Conservation (phyloP, 2,797 vertebrate genomes). For the Periparus ater region DNA sequence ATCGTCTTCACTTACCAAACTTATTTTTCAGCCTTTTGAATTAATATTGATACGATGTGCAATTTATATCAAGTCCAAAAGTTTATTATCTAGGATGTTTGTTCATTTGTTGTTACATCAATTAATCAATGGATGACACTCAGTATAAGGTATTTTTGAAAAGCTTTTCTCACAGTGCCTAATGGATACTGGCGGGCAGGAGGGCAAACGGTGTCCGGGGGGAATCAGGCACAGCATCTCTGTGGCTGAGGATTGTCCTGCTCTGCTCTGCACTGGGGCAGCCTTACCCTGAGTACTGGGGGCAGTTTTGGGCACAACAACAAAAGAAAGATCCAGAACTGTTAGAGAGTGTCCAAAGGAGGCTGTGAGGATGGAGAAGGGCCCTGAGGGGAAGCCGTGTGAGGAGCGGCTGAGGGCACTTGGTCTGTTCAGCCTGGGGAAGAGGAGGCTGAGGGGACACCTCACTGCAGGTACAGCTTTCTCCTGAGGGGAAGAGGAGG, state of each 20-base stretch:
- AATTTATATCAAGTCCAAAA: neutral
- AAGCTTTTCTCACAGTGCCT: neutral
- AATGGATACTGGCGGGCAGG: neutral
- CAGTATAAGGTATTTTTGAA: neutral
- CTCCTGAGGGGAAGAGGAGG: neutral
- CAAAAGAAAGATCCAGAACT: fast-evolving
- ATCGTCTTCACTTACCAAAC: neutral
- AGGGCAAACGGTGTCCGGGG: neutral
- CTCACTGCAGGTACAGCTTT: neutral
- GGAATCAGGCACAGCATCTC: too few species aligned
- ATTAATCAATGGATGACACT: neutral
- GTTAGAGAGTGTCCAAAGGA: neutral
- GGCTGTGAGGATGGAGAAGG: neutral
- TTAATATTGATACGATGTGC: neutral
- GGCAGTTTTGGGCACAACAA: fast-evolving
- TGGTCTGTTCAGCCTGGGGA: neutral
- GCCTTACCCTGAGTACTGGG: fast-evolving
- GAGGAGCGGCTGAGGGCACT: neutral
- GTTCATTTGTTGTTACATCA: neutral
- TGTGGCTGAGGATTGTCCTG: neutral
- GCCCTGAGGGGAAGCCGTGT: fast-evolving
- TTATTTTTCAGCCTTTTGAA: neutral
- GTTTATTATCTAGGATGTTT: neutral
- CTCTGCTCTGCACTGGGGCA: fast-evolving
- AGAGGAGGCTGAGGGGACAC: neutral